Percentiles rank a stretch among this genome's conserved stretches.
Evolutionary conservation across 1,140 invertebrate genomes (phyloP).

Genomic region (Chymomyza costata): DNA sequence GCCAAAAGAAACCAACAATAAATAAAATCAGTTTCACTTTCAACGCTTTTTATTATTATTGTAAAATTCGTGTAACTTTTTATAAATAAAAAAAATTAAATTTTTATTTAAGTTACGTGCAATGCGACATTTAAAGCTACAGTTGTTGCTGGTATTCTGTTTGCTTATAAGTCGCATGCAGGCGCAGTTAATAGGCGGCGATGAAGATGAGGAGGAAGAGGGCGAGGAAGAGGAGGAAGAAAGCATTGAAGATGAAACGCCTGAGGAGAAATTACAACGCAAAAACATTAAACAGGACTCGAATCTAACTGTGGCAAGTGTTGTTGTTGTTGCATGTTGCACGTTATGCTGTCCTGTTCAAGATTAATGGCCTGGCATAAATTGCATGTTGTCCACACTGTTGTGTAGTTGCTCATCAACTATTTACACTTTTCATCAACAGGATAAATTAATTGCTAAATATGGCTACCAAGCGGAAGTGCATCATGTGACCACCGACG

Average conservation of each 20-base stretch:
- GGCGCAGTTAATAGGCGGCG: slow-evolving; percentile 54
- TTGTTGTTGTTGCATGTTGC: too few species aligned
- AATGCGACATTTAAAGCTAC: slow-evolving; percentile 25
- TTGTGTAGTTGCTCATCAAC: neutral
- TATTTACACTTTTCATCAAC: slow-evolving; percentile 34
- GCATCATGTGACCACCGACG: slow-evolving; percentile 76
- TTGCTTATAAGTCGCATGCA: slow-evolving; percentile 39
- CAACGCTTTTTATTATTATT: neutral
- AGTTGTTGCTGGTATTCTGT: slow-evolving; percentile 41
- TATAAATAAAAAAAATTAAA: too few species aligned
- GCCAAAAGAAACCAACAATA: slow-evolving; percentile 3
- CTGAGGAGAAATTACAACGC: slow-evolving; percentile 55
- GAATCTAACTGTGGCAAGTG: slow-evolving; percentile 53
- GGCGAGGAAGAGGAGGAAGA: slow-evolving; percentile 67
- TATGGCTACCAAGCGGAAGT: slow-evolving; percentile 80
- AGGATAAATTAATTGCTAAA: slow-evolving; percentile 76
- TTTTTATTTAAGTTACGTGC: too few species aligned
- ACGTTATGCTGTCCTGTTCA: neutral
- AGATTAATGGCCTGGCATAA: slow-evolving; percentile 23
- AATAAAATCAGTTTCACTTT: slow-evolving; percentile 45
- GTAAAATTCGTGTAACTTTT: neutral
- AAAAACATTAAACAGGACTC: slow-evolving; percentile 70
- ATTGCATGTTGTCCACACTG: slow-evolving; percentile 1
- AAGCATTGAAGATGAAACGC: slow-evolving; percentile 62
- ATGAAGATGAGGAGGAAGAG: slow-evolving; percentile 65